Base-by-base conservation (phyloP, 2,888 invertebrate genomes). In the Smittia sp. region DNA sequence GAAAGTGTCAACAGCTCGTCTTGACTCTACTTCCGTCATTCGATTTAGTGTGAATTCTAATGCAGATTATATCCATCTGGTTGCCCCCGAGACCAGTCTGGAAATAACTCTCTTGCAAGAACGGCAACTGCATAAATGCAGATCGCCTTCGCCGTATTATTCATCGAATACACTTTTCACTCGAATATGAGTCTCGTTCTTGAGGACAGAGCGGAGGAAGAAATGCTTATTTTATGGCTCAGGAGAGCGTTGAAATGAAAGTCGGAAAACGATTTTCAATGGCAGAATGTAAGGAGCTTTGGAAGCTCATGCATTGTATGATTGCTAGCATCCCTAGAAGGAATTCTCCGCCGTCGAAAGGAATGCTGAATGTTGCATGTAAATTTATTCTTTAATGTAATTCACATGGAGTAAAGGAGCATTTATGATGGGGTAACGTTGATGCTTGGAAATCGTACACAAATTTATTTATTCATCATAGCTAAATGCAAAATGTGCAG, bases 141-240 rank as follows among this genome's bases (percentile, higher is more conserved):
- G 20, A 65, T 32, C 38, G 46, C 22, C 39, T 67, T 67, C 67
- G 38, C 22, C 20, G 39, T 41, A 39, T 27, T 70, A 70, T 70
- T 70, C 70, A 70, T 70, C 58, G 24, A 54, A 70, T 58, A 70
- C 27, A 70, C 54, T 22, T 70, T 70, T 70, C 46, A 41, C 39
- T 41, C 25, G 2, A 13, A 22, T 58, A 11, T 46, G 46, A n/a
- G 11, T 46, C n/a, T 11, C 46, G n/a, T 3, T 6, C 11, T 11
- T n/a, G n/a, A 46, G 15, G 46, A 15, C 2, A 11, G 15, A n/a
- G n/a, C n/a, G 46, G 46, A 46, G 15, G 15, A 46, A 11, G 46
- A 65, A 65, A 65, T 65, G 25, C 46, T 46, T 46, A 68, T 68
- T 68, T 68, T 41, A 68, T 68, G 22, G 68, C 46, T 46, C 25